Base-by-base conservation (phyloP, 1,140 invertebrate species). In the Harpegnathos saltator region DNA sequence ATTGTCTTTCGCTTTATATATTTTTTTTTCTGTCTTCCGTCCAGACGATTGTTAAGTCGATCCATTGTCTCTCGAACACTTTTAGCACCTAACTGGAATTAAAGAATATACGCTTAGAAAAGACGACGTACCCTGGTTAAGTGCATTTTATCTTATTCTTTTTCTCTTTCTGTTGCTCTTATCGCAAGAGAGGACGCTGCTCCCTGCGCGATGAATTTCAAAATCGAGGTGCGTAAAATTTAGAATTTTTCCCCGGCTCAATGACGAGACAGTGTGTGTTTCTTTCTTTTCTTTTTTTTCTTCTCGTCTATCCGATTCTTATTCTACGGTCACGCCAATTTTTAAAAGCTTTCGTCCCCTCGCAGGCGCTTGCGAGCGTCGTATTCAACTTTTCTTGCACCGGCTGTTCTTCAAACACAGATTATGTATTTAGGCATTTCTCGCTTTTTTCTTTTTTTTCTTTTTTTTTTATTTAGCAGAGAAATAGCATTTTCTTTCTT, bases 51-150 rank as follows among this genome's bases (percentile, higher is more conserved):
- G 29, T 33, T 90, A 59, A 82, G 14, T 38, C 33, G 29, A 9
- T 62, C 69, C 44, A 17, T 52, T 82, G 56, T 82, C 61, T 84
- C 78, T 75, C 77, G 73, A 85, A 83, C 85, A 88, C 89, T 91
- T 89, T 91, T 88, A 88, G 86, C 89, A 91, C 72, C 88, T 91
- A 93, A 90, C 92, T 93, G 90, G 11, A 92, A 90, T 74, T 85
- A 85, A 71, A 85, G 33, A 77, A 87, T 12, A 81, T 38, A 84
- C 44, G 33, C 65, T 88, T 87, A 77, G 33, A 87, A 33, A 77
- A 62, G 29, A 22, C n/a, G 14, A 7, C 14, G 26, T 38, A 7
- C 0, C 38, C 38, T 44, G 11, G 4, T 44, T 44, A 44, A 44
- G 9, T 44, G 38, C 38, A 44, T 44, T 44, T 44, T 44, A 44